A percentile compares a stretch with the other conserved stretches of the same genome.
Evolutionary conservation across 1,140 invertebrate species (phyloP).

Genomic region (Camponotus pennsylvanicus): DNA sequence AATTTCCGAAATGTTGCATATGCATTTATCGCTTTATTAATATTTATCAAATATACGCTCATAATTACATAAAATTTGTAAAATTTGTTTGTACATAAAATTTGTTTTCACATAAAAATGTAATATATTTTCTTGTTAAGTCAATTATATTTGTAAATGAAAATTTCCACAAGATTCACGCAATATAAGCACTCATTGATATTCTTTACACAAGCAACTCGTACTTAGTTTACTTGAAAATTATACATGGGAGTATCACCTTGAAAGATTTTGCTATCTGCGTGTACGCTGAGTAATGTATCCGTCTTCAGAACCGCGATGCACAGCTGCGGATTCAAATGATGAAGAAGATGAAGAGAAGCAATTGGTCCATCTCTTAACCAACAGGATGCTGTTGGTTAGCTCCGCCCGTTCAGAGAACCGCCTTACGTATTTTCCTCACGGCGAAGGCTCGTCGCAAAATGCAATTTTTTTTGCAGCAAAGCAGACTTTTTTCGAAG

Average conservation of each 20-base stretch:
- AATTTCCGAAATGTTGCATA: background rate
- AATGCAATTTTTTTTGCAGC: conserved; percentile 21
- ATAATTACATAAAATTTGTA: too few relatives aligned
- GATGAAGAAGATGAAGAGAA: conserved; percentile 51
- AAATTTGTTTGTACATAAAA: too few relatives aligned
- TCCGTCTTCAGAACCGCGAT: conserved; percentile 47
- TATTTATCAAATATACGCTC: conserved; percentile 10
- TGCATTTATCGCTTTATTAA: background rate
- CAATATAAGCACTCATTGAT: conserved; percentile 7
- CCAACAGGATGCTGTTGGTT: conserved; percentile 59
- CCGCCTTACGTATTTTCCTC: conserved; percentile 57
- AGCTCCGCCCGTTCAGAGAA: conserved; percentile 67
- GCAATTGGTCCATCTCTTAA: conserved; percentile 66
- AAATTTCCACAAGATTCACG: conserved; percentile 14
- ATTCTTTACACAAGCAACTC: conserved; percentile 13
- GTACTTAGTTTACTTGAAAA: conserved; percentile 50
- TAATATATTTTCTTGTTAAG: too few relatives aligned
- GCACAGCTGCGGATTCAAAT: conserved; percentile 19
- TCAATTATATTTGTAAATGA: background rate
- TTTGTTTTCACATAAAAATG: too few relatives aligned
- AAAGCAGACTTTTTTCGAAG: background rate
- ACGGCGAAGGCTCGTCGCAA: background rate
- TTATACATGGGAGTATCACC: conserved; percentile 22
- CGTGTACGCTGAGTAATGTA: conserved; percentile 40
- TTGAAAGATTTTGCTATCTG: conserved; percentile 20